Base-by-base conservation (phyloP, 2,113 vertebrate species). In the Corythornis vintsioides region DNA sequence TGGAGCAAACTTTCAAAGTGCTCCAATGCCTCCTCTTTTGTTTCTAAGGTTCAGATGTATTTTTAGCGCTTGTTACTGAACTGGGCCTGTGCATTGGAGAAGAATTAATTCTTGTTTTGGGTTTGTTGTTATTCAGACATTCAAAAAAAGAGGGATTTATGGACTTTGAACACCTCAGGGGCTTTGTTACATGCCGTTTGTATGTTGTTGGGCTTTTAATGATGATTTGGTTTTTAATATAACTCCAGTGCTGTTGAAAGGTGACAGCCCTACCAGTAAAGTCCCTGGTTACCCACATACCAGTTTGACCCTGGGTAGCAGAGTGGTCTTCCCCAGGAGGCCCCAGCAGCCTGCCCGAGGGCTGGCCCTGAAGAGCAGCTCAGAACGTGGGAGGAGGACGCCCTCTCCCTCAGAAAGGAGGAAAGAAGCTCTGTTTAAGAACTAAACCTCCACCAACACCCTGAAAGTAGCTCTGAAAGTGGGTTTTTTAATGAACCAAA, bases 51-150 rank as follows among this genome's bases (percentile, higher is more conserved):
- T 91, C 91, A 93, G 94, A 92, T 89, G 90, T 95, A 93, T 97
- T 96, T 95, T 95, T 95, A 96, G 92, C 1, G 17, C 93, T 95
- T 89, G 93, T 91, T 87, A 93, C 91, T 71, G 94, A 92, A 91
- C 95, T 81, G 84, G 90, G 73, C 42, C 89, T 94, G 95, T 94
- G 94, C 95, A 91, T 33, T 92, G 88, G 88, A 94, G 95, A 94
- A 94, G 91, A 97, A 97, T 94, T 95, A 96, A 96, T 96, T 60
- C 15, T 85, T 96, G 95, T 93, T 96, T 96, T 83, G 96, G 89
- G 95, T 96, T 96, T 90, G 83, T 96, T 96, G 88, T 88, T 96
- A 73, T 77, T 91, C 95, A 91, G 92, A 92, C 6, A 4, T 76
- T 84, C 40, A 80, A 45, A 61, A 92, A 88, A 70, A 22, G 13